Conservation (phyloP, 2,113 vertebrate genomes). For the Cardinalis cardinalis region DNA sequence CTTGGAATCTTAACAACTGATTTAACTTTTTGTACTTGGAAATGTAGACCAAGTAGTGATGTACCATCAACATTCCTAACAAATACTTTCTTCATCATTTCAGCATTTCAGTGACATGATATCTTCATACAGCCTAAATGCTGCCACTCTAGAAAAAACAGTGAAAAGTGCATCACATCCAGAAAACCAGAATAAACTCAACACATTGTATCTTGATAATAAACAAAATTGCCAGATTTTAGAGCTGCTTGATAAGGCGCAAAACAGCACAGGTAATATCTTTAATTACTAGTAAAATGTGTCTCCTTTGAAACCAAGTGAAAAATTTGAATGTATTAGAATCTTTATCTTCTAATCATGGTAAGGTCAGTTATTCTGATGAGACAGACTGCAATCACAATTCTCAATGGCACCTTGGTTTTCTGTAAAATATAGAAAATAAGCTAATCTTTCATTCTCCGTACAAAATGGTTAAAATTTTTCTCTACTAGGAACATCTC, state of each 20-base stretch:
- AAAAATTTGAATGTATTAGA: not conserved
- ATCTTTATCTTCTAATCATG: not conserved
- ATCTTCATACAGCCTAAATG: slow-evolving; percentile 67
- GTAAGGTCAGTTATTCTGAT: not conserved
- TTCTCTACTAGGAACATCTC: slow-evolving; percentile 18
- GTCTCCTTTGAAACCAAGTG: not conserved
- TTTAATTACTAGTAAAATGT: not conserved
- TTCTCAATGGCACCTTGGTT: not conserved
- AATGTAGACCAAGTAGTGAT: not conserved
- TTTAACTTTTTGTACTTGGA: not conserved
- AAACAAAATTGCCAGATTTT: slow-evolving; percentile 2
- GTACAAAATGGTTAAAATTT: slow-evolving; percentile 31
- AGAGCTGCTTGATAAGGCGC: not conserved
- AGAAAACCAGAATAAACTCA: not conserved
- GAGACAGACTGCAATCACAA: not conserved
- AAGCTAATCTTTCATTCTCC: not conserved
- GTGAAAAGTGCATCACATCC: not conserved
- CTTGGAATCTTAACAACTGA: not conserved
- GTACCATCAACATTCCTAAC: not conserved
- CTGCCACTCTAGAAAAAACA: slow-evolving; percentile 10
- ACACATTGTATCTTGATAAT: not conserved
- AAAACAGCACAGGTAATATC: not conserved
- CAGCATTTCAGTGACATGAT: slow-evolving; percentile 87
- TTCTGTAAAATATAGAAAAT: slow-evolving; percentile 17
- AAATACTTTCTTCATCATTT: not conserved